Base-by-base conservation (phyloP, 2,113 vertebrate species). In the Pterocles orientalis region DNA sequence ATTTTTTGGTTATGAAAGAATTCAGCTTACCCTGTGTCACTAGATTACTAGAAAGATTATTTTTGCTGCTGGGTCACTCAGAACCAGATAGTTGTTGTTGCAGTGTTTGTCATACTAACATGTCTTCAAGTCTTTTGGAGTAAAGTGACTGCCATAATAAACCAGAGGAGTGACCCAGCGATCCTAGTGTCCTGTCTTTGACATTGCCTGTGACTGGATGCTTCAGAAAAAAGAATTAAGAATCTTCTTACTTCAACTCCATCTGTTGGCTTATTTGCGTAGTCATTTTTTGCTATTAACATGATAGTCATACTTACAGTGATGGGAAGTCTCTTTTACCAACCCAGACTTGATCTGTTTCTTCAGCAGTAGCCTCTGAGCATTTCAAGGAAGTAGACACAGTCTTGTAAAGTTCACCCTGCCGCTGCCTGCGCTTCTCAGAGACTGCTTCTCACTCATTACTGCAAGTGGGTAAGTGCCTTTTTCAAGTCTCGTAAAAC, bases 401-500 rank as follows among this genome's bases (percentile, higher is more conserved):
- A 94, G 75, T 66, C 81, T 90, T 96, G 72, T 90, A 81, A 95
- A 95, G 85, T 94, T 96, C 92, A 94, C 75, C 83, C 61, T 5
- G 47, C 73, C 92, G 86, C 86, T 82, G 83, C 92, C 78, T 90
- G 76, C 88, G 57, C 73, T 95, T 70, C 88, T 94, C 71, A 76
- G 89, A 95, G 91, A 76, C 64, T 87, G 50, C 93, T 97, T 96
- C 94, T 96, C 89, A 86, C 92, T 96, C 91, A 80, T 95, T 96
- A 94, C 62, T 90, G 93, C 64, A 96, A 97, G 96, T 96, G 94
- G 95, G 96, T 80, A 91, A 97, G 95, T 94, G 94, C 92, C 94
- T 96, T 94, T 96, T 96, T 97, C 89, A 97, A 96, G 94, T 82
- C 94, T 88, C 94, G 79, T 61, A 95, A 96, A 97, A 97, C 28